Evolutionary conservation across 2,888 invertebrate genomes (phyloP).

Genomic region (Hirtodrosophila histrioides): DNA sequence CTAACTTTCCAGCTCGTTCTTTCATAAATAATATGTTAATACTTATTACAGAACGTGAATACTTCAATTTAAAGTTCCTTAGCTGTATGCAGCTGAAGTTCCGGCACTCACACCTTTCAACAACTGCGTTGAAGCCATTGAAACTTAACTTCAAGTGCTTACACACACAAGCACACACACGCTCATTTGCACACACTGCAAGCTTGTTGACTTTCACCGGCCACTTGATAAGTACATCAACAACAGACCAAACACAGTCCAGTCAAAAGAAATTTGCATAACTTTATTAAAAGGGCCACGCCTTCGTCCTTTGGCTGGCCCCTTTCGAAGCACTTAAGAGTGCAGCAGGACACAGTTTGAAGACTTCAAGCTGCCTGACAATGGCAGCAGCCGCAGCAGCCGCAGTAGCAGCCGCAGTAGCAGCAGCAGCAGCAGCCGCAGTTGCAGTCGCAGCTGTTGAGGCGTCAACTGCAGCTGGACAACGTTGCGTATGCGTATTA

Average conservation of each 20-base stretch:
- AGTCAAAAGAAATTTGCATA: slow-evolving; percentile 66
- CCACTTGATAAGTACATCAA: slow-evolving; percentile 52
- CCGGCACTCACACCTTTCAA: slow-evolving; percentile 5
- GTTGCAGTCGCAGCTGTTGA: slow-evolving; percentile 46
- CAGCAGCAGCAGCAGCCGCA: slow-evolving; percentile 3
- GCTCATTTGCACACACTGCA: not conserved
- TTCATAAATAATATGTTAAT: not conserved
- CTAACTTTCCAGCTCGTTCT: too few relatives aligned
- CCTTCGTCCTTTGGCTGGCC: slow-evolving; percentile 23
- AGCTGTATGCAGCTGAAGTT: slow-evolving; percentile 1
- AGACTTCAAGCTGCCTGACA: slow-evolving; percentile 36
- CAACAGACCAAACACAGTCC: slow-evolving; percentile 41
- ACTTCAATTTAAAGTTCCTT: not conserved
- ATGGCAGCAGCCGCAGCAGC: slow-evolving; percentile 13
- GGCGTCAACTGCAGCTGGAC: slow-evolving; percentile 46
- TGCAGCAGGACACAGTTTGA: slow-evolving; percentile 17
- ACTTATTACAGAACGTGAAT: too few relatives aligned
- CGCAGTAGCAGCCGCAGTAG: slow-evolving; percentile 7
- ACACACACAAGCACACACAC: slow-evolving; percentile 3
- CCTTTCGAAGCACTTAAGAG: slow-evolving; percentile 34
- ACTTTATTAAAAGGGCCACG: slow-evolving; percentile 59
- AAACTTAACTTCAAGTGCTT: slow-evolving; percentile 27
- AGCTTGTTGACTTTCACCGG: slow-evolving; percentile 41
- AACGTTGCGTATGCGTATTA: slow-evolving; percentile 70
- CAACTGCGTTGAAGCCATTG: slow-evolving; percentile 8